Conservation (phyloP, 2,113 vertebrate genomes). For the Acrocephalus arundinaceus region DNA sequence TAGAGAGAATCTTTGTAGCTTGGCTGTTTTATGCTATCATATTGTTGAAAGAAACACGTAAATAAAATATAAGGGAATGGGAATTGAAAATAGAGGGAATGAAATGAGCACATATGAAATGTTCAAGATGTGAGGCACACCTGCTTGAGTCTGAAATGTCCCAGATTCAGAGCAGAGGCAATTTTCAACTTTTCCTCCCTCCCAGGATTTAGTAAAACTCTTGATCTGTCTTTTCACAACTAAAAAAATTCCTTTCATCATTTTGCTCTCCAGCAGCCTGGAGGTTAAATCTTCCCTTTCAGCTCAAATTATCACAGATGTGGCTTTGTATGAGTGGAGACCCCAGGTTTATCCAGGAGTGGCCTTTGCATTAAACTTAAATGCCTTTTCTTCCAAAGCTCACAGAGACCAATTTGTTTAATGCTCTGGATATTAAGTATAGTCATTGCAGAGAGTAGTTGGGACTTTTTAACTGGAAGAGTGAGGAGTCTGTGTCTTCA, state of each 20-base stretch:
- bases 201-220: conserved; percentile 38
- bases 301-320: conserved; percentile 66
- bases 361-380: conserved; percentile 20
- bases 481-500: not conserved
- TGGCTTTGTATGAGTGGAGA: conserved; percentile 31
- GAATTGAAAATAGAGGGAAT: conserved; percentile 23
- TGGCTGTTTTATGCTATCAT: not conserved
- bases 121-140: conserved; percentile 29
- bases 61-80: conserved; percentile 29
- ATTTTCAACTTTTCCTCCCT: conserved; percentile 3
- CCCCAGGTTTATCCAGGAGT: not conserved
- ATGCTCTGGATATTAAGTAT: not conserved
- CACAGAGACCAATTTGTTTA: not conserved
- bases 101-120: not conserved
- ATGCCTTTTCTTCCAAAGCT: conserved; percentile 6
- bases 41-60: conserved; percentile 10
- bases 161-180: conserved; percentile 30
- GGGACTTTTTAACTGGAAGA: not conserved
- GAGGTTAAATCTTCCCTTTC: conserved; percentile 69
- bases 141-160: conserved; percentile 9
- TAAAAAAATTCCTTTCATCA: conserved; percentile 63
- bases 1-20: conserved; percentile 9
- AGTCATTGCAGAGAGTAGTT: not conserved
- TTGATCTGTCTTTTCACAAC: conserved; percentile 34
- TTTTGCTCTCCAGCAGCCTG: conserved; percentile 7